Evolutionary conservation across 92 coral and sea anemone genomes (phyloP), one percentile per base, ranked within the genome.

Genomic region (Paramuricea clavata): DNA sequence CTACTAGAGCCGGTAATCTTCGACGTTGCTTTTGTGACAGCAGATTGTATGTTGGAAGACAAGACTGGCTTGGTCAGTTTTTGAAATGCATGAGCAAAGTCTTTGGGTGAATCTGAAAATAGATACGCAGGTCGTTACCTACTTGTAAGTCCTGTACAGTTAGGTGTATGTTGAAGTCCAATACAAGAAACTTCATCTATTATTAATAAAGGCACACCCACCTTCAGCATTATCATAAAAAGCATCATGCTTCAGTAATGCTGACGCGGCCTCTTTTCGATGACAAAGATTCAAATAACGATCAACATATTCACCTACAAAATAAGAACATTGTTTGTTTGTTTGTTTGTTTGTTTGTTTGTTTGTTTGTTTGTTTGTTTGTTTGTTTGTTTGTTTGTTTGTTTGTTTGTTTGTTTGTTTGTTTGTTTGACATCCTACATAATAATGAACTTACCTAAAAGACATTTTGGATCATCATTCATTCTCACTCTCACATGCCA

Each of bases 401-500:
- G n/a, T n/a, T n/a, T n/a, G n/a, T n/a, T n/a, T n/a, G n/a, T n/a
- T n/a, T n/a, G n/a, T n/a, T n/a, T n/a, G n/a, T n/a, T n/a, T n/a
- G n/a, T n/a, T n/a, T n/a, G n/a, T n/a, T n/a, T n/a, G n/a, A n/a
- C n/a, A n/a, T n/a, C n/a, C n/a, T n/a, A n/a, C n/a, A n/a, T n/a
- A n/a, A n/a, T n/a, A n/a, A n/a, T n/a, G n/a, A 21, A 25, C 76
- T 39, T 71, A 97, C 99, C 98, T 81, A 97, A 79, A 9, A 97
- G 90, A 68, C 99, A 97, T 61, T 93, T 95, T 6, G 98, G 93
- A 36, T 94, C 92, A 65, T 97, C 99, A 86, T 93, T 90, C 97
- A 94, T 94, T 43, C 95, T 82, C 1, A 93, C 98, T 87, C 99
- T 89, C 10, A 94, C 98, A 76, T 92, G 95, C 99, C 99, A 97